These are phyloP conservation scores for Tachyglossus aculeatus DNA, from an alignment of 2,797 vertebrate genomes.

Conservation along the genomic window DNA sequence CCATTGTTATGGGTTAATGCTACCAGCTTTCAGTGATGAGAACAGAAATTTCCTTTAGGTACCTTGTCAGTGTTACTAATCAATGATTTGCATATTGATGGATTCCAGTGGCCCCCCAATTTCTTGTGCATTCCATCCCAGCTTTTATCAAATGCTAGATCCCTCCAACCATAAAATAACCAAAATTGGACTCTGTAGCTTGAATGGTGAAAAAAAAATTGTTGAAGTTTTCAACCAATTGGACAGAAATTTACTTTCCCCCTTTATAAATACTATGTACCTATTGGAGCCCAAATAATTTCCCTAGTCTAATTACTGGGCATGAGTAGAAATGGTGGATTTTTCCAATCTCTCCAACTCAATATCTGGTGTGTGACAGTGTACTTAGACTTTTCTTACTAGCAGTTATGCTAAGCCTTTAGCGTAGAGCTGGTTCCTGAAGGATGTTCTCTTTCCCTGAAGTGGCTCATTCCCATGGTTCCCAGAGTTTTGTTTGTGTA, in stretches of 20 bases:
- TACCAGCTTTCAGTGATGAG: not conserved
- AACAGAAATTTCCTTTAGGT: not conserved
- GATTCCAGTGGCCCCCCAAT: not conserved
- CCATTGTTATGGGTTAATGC: not conserved
- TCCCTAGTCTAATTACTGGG: not conserved
- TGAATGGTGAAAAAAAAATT: constrained; percentile 11
- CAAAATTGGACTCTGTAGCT: not conserved
- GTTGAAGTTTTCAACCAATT: not conserved
- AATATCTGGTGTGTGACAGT: constrained; percentile 13
- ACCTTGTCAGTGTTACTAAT: not conserved
- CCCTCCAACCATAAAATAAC: not conserved
- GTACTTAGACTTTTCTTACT: not conserved
- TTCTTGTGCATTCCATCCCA: not conserved
- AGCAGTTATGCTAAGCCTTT: not conserved
- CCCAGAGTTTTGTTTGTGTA: too few species aligned
- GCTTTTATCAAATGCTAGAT: constrained; percentile 5
- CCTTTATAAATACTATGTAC: constrained; percentile 13
- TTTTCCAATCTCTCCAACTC: not conserved
- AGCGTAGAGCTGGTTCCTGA: constrained; percentile 28
- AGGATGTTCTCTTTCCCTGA: constrained; percentile 36
- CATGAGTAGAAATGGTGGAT: constrained; percentile 30
- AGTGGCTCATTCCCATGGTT: constrained; percentile 45
- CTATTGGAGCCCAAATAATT: constrained; percentile 37
- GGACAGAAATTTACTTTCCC: constrained; percentile 17
- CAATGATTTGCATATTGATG: constrained; percentile 17